Evolutionary conservation across 2,113 vertebrate species (phyloP).

Genomic region (Embiotoca jacksoni): DNA sequence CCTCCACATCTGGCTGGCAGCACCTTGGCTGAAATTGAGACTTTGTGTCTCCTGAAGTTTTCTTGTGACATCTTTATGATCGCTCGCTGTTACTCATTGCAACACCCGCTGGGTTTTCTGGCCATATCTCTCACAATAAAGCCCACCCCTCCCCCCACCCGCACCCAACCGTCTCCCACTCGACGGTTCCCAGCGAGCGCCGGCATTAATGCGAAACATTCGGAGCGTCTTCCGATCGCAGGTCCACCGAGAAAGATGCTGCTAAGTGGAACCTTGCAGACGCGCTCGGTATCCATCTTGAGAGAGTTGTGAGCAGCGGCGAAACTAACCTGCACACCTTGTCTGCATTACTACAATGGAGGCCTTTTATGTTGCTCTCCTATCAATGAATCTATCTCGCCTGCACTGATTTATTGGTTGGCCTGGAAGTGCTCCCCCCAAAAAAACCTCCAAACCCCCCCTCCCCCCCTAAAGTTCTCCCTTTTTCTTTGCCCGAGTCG

Average conservation of each 20-base stretch:
- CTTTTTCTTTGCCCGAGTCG: slow-evolving; percentile 42
- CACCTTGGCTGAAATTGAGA: slow-evolving; percentile 84
- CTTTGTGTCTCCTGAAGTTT: slow-evolving; percentile 85
- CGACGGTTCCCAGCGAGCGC: slow-evolving; percentile 48
- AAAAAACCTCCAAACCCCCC: slow-evolving; percentile 12
- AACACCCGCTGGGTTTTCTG: slow-evolving; percentile 36
- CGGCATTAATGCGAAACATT: slow-evolving; percentile 81
- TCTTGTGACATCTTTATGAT: slow-evolving; percentile 87
- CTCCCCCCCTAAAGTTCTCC: slow-evolving; percentile 24
- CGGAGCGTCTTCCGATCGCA: slow-evolving; percentile 62
- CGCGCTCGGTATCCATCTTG: slow-evolving; percentile 43
- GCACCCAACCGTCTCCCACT: slow-evolving; percentile 25
- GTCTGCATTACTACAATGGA: slow-evolving; percentile 69
- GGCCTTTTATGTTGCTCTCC: slow-evolving; percentile 71
- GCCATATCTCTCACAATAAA: slow-evolving; percentile 50
- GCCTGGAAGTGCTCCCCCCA: slow-evolving; percentile 60
- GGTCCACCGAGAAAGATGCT: slow-evolving; percentile 39
- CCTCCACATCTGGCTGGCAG: slow-evolving; percentile 87
- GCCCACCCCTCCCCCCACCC: slow-evolving; percentile 20
- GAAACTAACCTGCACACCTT: slow-evolving; percentile 68
- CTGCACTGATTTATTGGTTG: slow-evolving; percentile 74
- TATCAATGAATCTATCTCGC: slow-evolving; percentile 79
- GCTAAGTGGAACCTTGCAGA: slow-evolving; percentile 74
- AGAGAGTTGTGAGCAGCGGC: slow-evolving; percentile 40
- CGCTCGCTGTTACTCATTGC: slow-evolving; percentile 66